These are phyloP conservation scores for Mesoligia furuncula DNA, from an alignment of 2,888 invertebrate species.

Conservation along the genomic window DNA sequence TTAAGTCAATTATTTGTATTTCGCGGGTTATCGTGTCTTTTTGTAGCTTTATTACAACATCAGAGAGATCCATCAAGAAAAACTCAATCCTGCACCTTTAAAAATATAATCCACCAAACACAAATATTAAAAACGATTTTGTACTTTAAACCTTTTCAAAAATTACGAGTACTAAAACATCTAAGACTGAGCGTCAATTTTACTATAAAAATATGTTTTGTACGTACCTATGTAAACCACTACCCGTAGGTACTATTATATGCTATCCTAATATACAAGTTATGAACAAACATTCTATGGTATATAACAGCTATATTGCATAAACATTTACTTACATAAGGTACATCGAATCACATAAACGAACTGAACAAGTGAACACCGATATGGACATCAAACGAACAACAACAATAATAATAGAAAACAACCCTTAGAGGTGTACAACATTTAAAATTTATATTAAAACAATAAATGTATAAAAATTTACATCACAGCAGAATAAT, in stretches of 20 bases:
- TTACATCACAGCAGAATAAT: slow-evolving; percentile 71
- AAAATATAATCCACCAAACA: slow-evolving; percentile 17
- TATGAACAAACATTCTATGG: slow-evolving; percentile 62
- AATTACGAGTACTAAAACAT: slow-evolving; percentile 40
- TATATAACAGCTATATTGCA: slow-evolving; percentile 63
- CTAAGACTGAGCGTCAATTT: slow-evolving; percentile 58
- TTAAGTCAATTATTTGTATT: neutral
- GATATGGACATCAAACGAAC: slow-evolving; percentile 45
- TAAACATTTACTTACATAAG: slow-evolving; percentile 55
- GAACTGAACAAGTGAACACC: slow-evolving; percentile 52
- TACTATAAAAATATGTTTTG: slow-evolving; percentile 69
- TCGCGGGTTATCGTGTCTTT: neutral
- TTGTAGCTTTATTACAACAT: neutral
- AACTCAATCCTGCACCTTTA: neutral
- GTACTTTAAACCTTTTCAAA: slow-evolving; percentile 38
- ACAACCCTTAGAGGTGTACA: slow-evolving; percentile 70
- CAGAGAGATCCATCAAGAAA: neutral
- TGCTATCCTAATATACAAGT: slow-evolving; percentile 55
- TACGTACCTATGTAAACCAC: slow-evolving; percentile 40
- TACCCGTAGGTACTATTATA: slow-evolving; percentile 39
- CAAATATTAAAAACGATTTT: slow-evolving; percentile 16
- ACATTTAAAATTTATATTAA: slow-evolving; percentile 68
- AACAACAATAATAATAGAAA: slow-evolving; percentile 62
- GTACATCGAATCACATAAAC: slow-evolving; percentile 50
- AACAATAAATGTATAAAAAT: slow-evolving; percentile 53